Conservation (phyloP, 2,113 vertebrate genomes). For the Calypte anna region DNA sequence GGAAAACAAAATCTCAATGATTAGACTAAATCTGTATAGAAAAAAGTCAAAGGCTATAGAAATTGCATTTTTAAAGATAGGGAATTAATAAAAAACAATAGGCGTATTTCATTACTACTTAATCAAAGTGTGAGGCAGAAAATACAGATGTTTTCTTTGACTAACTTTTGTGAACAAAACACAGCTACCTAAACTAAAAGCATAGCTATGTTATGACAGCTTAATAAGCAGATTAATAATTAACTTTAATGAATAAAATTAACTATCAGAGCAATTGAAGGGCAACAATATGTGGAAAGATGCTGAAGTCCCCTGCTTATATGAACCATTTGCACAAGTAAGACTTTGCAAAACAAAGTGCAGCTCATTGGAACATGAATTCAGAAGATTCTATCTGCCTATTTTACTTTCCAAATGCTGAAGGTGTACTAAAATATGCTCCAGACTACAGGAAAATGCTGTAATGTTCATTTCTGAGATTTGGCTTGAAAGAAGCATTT, state of each 20-base stretch:
- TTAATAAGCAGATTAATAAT: neutral
- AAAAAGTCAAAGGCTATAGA: neutral
- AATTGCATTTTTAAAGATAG: neutral
- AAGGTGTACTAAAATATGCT: neutral
- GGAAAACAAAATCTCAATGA: neutral
- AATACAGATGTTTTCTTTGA: neutral
- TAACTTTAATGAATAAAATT: too few relatives aligned
- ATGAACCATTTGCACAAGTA: neutral
- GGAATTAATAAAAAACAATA: neutral
- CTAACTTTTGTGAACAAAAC: neutral
- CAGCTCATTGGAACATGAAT: neutral
- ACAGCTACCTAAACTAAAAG: neutral
- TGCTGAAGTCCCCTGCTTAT: neutral
- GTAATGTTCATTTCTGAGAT: neutral
- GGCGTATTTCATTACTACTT: neutral
- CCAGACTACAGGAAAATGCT: neutral
- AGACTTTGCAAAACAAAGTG: neutral
- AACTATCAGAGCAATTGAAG: neutral
- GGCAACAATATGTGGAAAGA: neutral
- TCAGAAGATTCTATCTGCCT: neutral
- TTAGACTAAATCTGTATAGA: neutral
- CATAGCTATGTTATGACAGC: neutral
- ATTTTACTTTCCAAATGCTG: neutral
- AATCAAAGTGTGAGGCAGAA: neutral
- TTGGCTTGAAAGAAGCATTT: neutral